These are phyloP conservation scores for Scyliorhinus canicula DNA, from an alignment of 2,797 vertebrate species.

Conservation along the genomic window DNA sequence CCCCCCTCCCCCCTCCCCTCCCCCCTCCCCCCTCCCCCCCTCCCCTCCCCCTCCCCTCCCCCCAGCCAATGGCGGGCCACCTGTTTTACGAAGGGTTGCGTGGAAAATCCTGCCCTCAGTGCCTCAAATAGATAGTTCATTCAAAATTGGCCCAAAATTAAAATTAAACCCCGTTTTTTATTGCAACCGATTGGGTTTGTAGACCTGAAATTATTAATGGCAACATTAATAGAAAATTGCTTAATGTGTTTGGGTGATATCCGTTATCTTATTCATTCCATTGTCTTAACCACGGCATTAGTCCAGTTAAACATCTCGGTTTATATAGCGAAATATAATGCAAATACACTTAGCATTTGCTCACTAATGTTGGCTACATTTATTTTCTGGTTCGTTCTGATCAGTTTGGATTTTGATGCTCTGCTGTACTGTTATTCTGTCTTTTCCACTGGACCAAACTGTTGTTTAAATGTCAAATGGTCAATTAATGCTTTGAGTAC, in stretches of 20 bases:
- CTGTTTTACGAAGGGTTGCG: too few species aligned
- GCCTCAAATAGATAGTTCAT: not conserved
- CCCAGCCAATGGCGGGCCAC: too few species aligned
- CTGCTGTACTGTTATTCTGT: not conserved
- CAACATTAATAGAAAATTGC: not conserved
- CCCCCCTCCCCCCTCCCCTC: too few species aligned
- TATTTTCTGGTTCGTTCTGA: not conserved
- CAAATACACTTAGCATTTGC: not conserved
- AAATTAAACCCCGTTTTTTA: not conserved
- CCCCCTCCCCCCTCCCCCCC: too few species aligned
- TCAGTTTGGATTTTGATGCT: not conserved
- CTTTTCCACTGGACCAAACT: not conserved
- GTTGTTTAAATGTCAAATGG: conserved; percentile 13
- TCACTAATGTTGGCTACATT: not conserved
- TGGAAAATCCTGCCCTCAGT: too few species aligned
- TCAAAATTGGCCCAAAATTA: not conserved
- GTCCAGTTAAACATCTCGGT: not conserved
- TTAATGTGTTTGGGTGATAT: not conserved
- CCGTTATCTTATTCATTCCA: not conserved
- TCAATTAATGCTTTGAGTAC: conserved; percentile 29
- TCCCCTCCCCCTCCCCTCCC: too few species aligned
- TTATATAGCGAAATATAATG: not conserved
- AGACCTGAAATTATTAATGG: not conserved
- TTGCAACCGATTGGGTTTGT: not conserved
- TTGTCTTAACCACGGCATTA: not conserved